phyloP scores from a whole-genome alignment of 92 coral and sea anemone genomes.

The Diadumene lineata region DNA sequence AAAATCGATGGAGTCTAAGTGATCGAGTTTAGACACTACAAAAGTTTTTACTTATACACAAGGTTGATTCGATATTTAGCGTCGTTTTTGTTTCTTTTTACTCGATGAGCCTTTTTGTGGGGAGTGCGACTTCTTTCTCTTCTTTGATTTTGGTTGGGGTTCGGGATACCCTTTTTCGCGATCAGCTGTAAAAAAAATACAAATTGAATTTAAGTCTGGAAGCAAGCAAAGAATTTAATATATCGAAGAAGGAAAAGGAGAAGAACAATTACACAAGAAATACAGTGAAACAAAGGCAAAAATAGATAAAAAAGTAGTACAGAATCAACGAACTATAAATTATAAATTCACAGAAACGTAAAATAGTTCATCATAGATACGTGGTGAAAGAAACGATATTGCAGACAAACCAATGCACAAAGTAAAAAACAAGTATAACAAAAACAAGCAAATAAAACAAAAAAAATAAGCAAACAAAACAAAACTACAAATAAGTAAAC shows the following conservation, averaged over 20 bases:
- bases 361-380: no score
- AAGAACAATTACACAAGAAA: no score
- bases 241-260: not conserved
- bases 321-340: no score
- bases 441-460: not conserved
- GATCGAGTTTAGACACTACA: not conserved
- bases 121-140: conserved; percentile 55
- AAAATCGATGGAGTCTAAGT: not conserved
- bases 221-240: no score
- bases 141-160: conserved; percentile 54
- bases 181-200: conserved; percentile 44
- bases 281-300: no score
- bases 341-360: no score
- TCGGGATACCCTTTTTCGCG: conserved; percentile 59
- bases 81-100: conserved; percentile 30
- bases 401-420: no score
- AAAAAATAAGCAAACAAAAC: not conserved
- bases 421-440: not conserved
- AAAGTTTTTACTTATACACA: no score
- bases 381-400: no score
- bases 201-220: not conserved
- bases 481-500: not conserved
- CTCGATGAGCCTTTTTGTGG: conserved; percentile 36
- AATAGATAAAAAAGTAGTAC: no score
- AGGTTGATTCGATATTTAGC: not conserved